Conservation (phyloP, 2,113 vertebrate species). For the Perca flavescens region DNA sequence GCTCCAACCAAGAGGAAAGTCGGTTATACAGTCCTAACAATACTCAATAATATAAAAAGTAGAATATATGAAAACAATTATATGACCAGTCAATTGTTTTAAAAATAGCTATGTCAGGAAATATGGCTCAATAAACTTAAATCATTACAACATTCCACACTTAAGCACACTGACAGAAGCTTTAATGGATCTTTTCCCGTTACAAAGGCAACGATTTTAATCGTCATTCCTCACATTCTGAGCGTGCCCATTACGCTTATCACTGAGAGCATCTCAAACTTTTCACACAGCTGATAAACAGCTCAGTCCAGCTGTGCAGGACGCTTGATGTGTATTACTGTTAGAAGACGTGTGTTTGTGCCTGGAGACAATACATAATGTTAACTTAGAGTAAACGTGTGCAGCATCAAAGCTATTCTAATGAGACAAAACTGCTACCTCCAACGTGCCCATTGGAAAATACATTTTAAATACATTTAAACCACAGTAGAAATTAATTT, state of each 20-base stretch:
- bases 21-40: neutral
- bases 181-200: conserved; percentile 38
- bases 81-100: neutral
- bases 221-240: conserved; percentile 58
- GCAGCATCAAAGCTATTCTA: neutral
- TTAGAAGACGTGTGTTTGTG: conserved; percentile 18
- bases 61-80: neutral
- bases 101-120: neutral
- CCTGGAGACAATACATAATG: conserved; percentile 1
- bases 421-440: neutral
- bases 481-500: neutral
- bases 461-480: neutral
- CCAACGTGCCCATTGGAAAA: neutral
- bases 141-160: conserved; percentile 19
- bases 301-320: conserved; percentile 58
- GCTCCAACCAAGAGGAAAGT: neutral
- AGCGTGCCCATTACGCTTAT: conserved; percentile 35
- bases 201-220: neutral
- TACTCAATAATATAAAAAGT: neutral
- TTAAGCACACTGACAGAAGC: conserved; percentile 31
- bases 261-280: conserved; percentile 54
- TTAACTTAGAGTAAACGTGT: conserved; percentile 13
- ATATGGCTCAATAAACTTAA: neutral
- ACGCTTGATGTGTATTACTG: conserved; percentile 19
- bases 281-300: conserved; percentile 38